These are phyloP conservation scores for Desmophyllum pertusum DNA, from an alignment of 92 coral and sea anemone genomes.

Conservation along the genomic window DNA sequence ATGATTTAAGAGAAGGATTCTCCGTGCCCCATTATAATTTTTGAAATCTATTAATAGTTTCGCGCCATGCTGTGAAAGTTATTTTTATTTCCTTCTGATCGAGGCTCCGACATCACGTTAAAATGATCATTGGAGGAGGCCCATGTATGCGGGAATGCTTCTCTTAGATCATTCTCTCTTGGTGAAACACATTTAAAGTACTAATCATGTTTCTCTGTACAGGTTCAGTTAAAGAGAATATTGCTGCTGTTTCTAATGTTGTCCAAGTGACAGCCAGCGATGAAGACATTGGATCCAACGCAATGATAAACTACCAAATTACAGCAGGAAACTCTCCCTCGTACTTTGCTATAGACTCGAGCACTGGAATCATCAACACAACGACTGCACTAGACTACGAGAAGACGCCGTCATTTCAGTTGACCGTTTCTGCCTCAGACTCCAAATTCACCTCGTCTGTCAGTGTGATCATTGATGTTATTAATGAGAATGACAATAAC, in stretches of 20 bases:
- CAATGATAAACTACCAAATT: slow-evolving; percentile 69
- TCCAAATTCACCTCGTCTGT: slow-evolving; percentile 33
- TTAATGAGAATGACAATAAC: slow-evolving; percentile 75
- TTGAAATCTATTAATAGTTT: too few species aligned
- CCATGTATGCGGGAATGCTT: too few species aligned
- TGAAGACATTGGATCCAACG: slow-evolving; percentile 73
- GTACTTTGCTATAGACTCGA: slow-evolving; percentile 68
- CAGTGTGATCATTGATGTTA: slow-evolving; percentile 56
- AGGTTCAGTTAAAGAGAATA: slow-evolving; percentile 77
- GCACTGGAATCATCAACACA: slow-evolving; percentile 64
- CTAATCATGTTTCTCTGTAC: neutral
- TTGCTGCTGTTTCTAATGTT: slow-evolving; percentile 48
- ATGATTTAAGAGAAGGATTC: too few species aligned
- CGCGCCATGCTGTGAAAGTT: too few species aligned
- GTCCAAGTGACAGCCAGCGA: slow-evolving; percentile 74
- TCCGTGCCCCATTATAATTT: too few species aligned
- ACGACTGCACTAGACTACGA: slow-evolving; percentile 77
- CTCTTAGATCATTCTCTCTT: neutral
- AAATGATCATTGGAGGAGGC: too few species aligned
- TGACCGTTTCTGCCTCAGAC: slow-evolving; percentile 80
- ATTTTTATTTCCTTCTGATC: too few species aligned
- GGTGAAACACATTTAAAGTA: neutral
- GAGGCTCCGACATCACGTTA: too few species aligned
- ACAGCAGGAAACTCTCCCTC: slow-evolving; percentile 66
- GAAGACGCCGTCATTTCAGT: slow-evolving; percentile 27